phyloP scores from a whole-genome alignment of 2,113 vertebrate genomes.

The Notarius quadriscutis region DNA sequence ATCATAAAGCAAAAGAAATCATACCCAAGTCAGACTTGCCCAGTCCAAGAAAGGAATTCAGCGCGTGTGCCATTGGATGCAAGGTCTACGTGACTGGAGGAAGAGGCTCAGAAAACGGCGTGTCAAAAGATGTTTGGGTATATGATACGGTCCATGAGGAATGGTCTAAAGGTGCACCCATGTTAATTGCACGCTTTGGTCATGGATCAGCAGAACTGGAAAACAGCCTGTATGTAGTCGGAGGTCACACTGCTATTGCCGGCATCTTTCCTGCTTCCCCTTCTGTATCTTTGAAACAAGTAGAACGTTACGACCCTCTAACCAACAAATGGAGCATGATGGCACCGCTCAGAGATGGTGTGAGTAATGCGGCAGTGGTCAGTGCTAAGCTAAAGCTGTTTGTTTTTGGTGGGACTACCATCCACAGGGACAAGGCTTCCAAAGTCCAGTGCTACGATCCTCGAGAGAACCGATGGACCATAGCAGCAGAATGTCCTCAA shows the following conservation, averaged over 20 bases:
- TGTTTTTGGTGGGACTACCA: conserved; percentile 89
- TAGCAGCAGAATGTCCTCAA: conserved; percentile 89
- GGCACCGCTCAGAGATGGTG: conserved; percentile 86
- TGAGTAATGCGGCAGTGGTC: conserved; percentile 93
- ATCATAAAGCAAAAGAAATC: conserved; percentile 93
- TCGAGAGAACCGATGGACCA: conserved; percentile 83
- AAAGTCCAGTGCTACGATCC: conserved; percentile 94
- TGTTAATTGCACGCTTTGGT: conserved; percentile 92
- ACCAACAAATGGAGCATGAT: conserved; percentile 93
- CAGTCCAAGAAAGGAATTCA: conserved; percentile 93
- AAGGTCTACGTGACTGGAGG: conserved; percentile 94
- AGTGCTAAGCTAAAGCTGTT: conserved; percentile 91
- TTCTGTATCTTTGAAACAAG: conserved; percentile 91
- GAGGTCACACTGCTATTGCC: conserved; percentile 88
- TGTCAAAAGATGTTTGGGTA: conserved; percentile 95
- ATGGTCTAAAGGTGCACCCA: conserved; percentile 92
- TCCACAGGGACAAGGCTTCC: conserved; percentile 89
- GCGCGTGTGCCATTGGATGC: conserved; percentile 91
- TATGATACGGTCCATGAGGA: conserved; percentile 91
- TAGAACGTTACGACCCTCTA: conserved; percentile 84
- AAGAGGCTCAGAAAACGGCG: conserved; percentile 88
- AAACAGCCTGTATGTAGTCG: conserved; percentile 88
- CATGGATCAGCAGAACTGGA: conserved; percentile 91
- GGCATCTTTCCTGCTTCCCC: conserved; percentile 90
- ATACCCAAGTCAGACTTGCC: conserved; percentile 92